Base-by-base conservation (phyloP, 2,113 vertebrate species). In the Cebus imitator region DNA sequence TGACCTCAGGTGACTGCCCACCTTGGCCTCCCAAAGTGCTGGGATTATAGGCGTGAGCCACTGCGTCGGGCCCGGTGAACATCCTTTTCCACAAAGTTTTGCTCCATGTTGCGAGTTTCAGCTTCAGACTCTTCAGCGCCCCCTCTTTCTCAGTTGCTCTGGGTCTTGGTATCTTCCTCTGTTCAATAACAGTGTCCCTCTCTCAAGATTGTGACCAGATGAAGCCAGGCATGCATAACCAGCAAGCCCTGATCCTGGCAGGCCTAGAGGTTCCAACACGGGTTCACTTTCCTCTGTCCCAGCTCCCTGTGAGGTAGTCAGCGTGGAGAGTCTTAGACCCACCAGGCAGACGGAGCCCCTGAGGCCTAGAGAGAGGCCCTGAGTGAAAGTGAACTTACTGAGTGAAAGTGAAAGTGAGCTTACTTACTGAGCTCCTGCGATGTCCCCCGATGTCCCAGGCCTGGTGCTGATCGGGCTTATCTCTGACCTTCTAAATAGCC, bases 61-160 rank as follows among this genome's bases (percentile, higher is more conserved):
- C 12, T 6, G 12, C 5, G 2, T 30, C 61, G 5, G 1, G 27
- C 61, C 27, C 0, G 0, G 12, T 30, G 61, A 35, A 6, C 27
- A 37, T 25, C 25, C 40, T 79, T 89, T n/a, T 73, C 58, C 43
- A 40, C 8, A 16, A 16, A 83, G 35, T 52, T 87, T 85, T 86
- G 75, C 32, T 70, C 20, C 17, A 1, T 23, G 52, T 30, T 6
- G 2, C 55, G 50, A 68, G 3, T 68, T 58, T 87, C 57, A 55
- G 3, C 40, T 68, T 55, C 16, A 45, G 58, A 20, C 32, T 52
- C 20, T 43, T 76, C 43, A 12, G 1, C 2, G 13, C 1, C 3
- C 3, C 2, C 2, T 21, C 52, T 48, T 25, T 61, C 87, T 8
- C 17, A 3, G 30, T 13, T 48, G 52, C 4, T 35, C 57, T 21